Percentiles rank a stretch among this genome's conserved stretches.
Conservation (phyloP, 1,140 invertebrate species). For the Drosophila arawakana region DNA sequence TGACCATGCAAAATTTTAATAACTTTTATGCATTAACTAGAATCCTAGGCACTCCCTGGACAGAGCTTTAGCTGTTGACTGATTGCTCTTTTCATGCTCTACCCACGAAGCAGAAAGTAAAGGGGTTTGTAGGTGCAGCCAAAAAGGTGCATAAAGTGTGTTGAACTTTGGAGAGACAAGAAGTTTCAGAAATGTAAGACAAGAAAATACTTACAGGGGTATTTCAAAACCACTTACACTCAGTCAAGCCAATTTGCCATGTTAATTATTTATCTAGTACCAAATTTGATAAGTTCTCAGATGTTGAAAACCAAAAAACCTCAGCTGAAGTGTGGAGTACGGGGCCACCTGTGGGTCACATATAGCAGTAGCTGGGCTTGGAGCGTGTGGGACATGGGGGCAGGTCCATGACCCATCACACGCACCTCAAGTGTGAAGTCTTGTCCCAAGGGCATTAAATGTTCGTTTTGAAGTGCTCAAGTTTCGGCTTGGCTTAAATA, state of each 20-base stretch:
- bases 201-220: neutral
- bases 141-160: too few species aligned
- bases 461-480: constrained; percentile 27
- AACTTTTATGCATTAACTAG: constrained; percentile 43
- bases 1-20: constrained; percentile 37
- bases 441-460: constrained; percentile 28
- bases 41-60: neutral
- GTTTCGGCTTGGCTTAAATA: constrained; percentile 41
- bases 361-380: too few species aligned
- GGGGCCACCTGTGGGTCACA: neutral
- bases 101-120: neutral
- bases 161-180: too few species aligned
- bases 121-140: neutral
- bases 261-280: constrained; percentile 24
- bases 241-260: neutral
- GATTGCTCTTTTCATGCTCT: neutral
- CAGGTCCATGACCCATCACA: constrained; percentile 18
- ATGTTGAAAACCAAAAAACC: constrained; percentile 7
- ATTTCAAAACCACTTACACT: neutral
- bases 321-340: constrained; percentile 11
- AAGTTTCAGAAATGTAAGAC: too few species aligned
- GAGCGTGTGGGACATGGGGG: neutral
- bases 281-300: constrained; percentile 22
- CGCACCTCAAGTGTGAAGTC: constrained; percentile 56
- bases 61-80: neutral